Evolutionary conservation across 2,888 invertebrate genomes (phyloP).

Genomic region (Drosophila rellima): DNA sequence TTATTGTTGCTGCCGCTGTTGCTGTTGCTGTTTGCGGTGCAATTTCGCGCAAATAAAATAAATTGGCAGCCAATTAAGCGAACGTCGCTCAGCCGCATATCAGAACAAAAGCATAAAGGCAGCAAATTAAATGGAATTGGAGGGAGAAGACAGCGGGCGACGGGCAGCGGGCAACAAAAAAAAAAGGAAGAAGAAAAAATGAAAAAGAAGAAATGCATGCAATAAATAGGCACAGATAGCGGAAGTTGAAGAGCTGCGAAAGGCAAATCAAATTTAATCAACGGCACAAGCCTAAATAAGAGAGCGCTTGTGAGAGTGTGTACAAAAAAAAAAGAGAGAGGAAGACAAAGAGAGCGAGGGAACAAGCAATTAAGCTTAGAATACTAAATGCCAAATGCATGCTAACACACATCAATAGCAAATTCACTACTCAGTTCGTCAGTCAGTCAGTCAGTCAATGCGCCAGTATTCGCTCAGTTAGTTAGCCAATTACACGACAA

Average conservation of each 20-base stretch:
- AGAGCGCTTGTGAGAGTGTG: slow-evolving; percentile 2
- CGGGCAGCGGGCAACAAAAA: slow-evolving; percentile 13
- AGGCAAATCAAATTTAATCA: slow-evolving; percentile 70
- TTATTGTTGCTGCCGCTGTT: slow-evolving; percentile 26
- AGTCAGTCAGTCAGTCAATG: slow-evolving; percentile 27
- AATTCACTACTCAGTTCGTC: slow-evolving; percentile 28
- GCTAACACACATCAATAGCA: slow-evolving; percentile 24
- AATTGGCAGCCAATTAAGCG: slow-evolving; percentile 81
- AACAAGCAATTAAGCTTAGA: slow-evolving; percentile 21
- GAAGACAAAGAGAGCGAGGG: not conserved
- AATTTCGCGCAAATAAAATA: slow-evolving; percentile 80
- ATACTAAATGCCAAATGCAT: slow-evolving; percentile 50
- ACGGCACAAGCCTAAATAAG: slow-evolving; percentile 39
- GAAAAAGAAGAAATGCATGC: slow-evolving; percentile 31
- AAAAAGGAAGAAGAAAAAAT: slow-evolving; percentile 7
- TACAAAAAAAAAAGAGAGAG: not conserved
- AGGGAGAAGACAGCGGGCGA: slow-evolving; percentile 11
- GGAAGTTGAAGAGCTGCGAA: slow-evolving; percentile 52
- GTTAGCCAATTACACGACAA: slow-evolving; percentile 71
- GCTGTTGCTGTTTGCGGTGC: slow-evolving; percentile 55
- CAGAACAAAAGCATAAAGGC: slow-evolving; percentile 78
- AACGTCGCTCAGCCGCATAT: slow-evolving; percentile 69
- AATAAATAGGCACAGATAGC: slow-evolving; percentile 37
- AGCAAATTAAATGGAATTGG: slow-evolving; percentile 71
- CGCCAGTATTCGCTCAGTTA: slow-evolving; percentile 39